Evolutionary conservation across 2,797 vertebrate genomes (phyloP).

Genomic region (Pseudochirops cupreus): DNA sequence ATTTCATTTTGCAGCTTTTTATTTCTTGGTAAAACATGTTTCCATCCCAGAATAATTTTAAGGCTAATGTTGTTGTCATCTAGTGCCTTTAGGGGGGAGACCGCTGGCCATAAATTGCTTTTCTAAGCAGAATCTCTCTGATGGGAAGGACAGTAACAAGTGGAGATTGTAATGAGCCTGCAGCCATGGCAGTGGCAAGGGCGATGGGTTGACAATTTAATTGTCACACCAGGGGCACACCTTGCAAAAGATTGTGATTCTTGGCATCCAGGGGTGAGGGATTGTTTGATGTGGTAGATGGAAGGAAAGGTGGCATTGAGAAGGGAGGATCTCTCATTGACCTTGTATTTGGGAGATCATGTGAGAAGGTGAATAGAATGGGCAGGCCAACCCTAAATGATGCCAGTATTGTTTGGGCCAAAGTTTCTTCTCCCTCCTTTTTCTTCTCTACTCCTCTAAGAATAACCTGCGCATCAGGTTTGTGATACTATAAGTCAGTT

Average conservation of each 20-base stretch:
- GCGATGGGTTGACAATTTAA: neutral
- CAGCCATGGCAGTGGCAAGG: neutral
- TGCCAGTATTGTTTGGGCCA: neutral
- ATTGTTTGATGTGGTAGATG: neutral
- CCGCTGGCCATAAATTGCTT: constrained; percentile 56
- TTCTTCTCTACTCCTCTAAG: neutral
- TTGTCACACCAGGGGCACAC: constrained; percentile 27
- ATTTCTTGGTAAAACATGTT: constrained; percentile 78
- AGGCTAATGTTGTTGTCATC: constrained; percentile 74
- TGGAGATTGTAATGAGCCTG: constrained; percentile 53
- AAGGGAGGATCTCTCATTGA: neutral
- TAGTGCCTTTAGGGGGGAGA: constrained; percentile 50
- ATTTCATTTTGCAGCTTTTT: constrained; percentile 79
- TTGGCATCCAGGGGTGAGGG: constrained; percentile 9
- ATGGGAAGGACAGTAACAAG: constrained; percentile 54
- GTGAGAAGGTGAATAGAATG: neutral
- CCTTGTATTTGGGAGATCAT: neutral
- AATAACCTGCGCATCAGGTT: neutral
- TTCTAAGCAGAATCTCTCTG: constrained; percentile 61
- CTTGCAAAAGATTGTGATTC: constrained; percentile 16
- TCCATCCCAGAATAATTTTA: constrained; percentile 76
- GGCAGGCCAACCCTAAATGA: neutral
- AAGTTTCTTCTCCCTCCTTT: neutral
- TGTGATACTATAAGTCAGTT: neutral
- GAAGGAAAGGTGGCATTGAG: neutral